A percentile compares a stretch with the other conserved stretches of the same genome.
Conservation (phyloP, 2,113 vertebrate genomes). For the Coracopsis vasa region DNA sequence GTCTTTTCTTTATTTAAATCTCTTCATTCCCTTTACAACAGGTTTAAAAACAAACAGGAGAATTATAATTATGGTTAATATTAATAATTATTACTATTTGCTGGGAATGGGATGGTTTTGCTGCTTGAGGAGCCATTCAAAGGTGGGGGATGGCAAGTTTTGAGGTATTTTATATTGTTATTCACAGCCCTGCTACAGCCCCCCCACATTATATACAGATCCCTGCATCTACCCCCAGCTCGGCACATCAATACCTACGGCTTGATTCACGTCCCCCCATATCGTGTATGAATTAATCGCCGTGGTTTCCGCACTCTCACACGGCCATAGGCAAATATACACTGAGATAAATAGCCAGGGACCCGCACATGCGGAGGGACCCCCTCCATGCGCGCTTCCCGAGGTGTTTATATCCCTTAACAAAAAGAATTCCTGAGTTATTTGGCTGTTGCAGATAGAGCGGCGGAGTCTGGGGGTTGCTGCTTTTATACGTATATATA, state of each 20-base stretch:
- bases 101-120: background rate
- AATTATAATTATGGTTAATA: too few species aligned
- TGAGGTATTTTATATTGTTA: constrained; percentile 18
- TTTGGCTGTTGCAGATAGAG: background rate
- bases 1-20: background rate
- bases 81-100: too few species aligned
- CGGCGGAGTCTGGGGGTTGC: background rate
- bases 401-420: background rate
- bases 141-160: background rate
- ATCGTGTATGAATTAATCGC: background rate
- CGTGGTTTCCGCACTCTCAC: background rate
- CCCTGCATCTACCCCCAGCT: background rate
- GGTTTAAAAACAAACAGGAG: background rate
- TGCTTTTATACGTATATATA: background rate
- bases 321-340: background rate
- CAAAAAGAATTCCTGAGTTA: constrained; percentile 35
- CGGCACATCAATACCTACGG: background rate
- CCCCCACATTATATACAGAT: background rate
- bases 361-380: background rate
- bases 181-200: background rate
- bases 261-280: background rate
- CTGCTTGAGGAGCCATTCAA: background rate
- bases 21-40: background rate
- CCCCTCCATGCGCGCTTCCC: background rate
- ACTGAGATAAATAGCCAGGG: background rate